Evolutionary conservation across 1,140 invertebrate species (phyloP).

Genomic region (Argopecten irradians): DNA sequence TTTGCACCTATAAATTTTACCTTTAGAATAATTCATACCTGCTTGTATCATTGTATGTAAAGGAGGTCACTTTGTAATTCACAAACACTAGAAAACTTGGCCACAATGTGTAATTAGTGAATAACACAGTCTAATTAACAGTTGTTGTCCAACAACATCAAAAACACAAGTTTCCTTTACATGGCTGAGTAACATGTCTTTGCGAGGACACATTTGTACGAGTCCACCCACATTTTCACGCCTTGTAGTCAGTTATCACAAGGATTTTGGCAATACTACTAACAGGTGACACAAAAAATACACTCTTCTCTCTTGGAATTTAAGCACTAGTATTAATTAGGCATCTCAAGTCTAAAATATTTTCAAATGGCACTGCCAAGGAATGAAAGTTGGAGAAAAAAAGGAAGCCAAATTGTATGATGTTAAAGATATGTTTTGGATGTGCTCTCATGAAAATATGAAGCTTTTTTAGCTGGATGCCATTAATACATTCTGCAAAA

Average conservation of each 20-base stretch:
- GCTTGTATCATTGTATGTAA: neutral
- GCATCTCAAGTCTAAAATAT: slow-evolving; percentile 11
- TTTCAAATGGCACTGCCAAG: slow-evolving; percentile 9
- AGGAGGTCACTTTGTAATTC: neutral
- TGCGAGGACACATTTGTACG: neutral
- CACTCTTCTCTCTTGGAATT: neutral
- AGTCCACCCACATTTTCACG: neutral
- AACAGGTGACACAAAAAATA: neutral
- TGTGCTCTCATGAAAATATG: slow-evolving; percentile 13
- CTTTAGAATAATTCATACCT: neutral
- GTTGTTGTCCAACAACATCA: neutral
- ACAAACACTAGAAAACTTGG: neutral
- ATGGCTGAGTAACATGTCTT: neutral
- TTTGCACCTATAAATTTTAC: no score
- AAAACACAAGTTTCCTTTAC: neutral
- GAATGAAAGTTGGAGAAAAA: slow-evolving; percentile 8
- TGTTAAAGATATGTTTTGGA: neutral
- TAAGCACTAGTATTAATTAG: slow-evolving; percentile 4
- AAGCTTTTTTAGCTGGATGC: neutral
- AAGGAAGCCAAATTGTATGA: neutral
- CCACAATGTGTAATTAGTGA: neutral
- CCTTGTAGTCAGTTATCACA: neutral
- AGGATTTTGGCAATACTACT: neutral
- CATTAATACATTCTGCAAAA: neutral
- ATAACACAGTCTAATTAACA: neutral